These are phyloP conservation scores for Agrypnia vestita DNA, from an alignment of 1,140 invertebrate genomes.

Conservation along the genomic window DNA sequence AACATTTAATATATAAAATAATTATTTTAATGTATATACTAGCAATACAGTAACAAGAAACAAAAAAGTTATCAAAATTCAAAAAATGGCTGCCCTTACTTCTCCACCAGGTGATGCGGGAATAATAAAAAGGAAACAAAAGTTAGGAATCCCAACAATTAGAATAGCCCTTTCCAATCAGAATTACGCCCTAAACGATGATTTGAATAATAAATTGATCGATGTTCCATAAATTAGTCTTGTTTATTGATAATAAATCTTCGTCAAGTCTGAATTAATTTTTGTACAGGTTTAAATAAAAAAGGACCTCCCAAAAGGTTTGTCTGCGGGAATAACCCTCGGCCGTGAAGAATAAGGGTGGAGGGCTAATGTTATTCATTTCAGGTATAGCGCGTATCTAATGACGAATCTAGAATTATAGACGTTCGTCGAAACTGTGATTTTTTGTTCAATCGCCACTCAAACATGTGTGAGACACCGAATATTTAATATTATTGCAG, in stretches of 20 bases:
- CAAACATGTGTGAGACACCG: too few species aligned
- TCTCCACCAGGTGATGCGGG: slow-evolving; percentile 5
- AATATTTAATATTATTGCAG: background rate
- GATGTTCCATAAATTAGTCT: slow-evolving; percentile 58
- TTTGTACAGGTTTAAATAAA: slow-evolving; percentile 41
- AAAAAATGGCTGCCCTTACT: background rate
- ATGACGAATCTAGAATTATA: too few species aligned
- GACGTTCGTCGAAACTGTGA: too few species aligned
- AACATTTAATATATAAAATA: too few species aligned
- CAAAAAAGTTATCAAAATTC: background rate
- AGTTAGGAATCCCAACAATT: slow-evolving; percentile 18
- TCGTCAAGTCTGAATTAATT: slow-evolving; percentile 53
- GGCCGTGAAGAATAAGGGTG: background rate
- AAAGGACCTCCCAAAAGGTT: slow-evolving; percentile 38
- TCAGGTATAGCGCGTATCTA: slow-evolving; percentile 12
- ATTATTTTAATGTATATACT: background rate
- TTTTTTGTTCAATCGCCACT: too few species aligned
- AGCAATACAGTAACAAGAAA: background rate
- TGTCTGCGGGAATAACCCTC: background rate
- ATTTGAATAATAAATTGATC: slow-evolving; percentile 60
- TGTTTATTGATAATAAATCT: slow-evolving; percentile 62
- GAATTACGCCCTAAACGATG: slow-evolving; percentile 47
- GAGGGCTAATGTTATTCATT: slow-evolving; percentile 20
- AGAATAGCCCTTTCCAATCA: slow-evolving; percentile 31
- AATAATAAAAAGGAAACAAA: slow-evolving; percentile 9